Base-by-base conservation (phyloP, 2,797 vertebrate species). In the Characodon lateralis region DNA sequence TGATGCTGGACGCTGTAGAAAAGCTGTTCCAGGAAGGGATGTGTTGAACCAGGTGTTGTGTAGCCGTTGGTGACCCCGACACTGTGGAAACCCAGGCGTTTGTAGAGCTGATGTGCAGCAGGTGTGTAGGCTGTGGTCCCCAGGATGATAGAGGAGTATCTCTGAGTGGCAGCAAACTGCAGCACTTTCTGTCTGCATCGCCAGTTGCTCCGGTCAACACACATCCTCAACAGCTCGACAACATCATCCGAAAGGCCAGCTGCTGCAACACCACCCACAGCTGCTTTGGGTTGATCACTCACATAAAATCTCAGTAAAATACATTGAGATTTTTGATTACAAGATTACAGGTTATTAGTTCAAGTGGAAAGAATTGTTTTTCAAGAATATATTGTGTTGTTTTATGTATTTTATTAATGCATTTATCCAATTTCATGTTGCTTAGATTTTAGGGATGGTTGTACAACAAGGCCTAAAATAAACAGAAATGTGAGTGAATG, bases 31-130 rank as follows among this genome's bases (percentile, higher is more conserved):
- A 89, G 61, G 1, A 89, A 22, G 24, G 83, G 83, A 2, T 0
- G 0, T 8, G n/a, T 71, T 1, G 26, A 50, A 12, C 82, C 88
- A 0, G 82, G 75, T 66, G 79, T 71, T 63, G 90, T 87, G 0
- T 96, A 95, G 73, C 93, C 95, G 77, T 96, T 95, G 0, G 94
- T 95, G 0, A 96, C 90, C 1, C 93, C 95, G 81, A 96, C 90
- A n/a, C 96, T 95, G 87, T 90, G 93, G 92, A 98, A 98, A n/a
- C 97, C 97, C 85, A 97, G 93, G 0, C 92, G 92, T 86, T 93
- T 93, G 24, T 98, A 98, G 70, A 97, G 95, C 91, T 72, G 92
- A 91, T 97, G 97, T 65, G 95, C 94, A 0, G 95, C 94, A 74
- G 92, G 92, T 79, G 92, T 93, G 79, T 97, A 96, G 0, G 95